Conservation (phyloP, 2,797 vertebrate genomes). For the Prunella strophiata region DNA sequence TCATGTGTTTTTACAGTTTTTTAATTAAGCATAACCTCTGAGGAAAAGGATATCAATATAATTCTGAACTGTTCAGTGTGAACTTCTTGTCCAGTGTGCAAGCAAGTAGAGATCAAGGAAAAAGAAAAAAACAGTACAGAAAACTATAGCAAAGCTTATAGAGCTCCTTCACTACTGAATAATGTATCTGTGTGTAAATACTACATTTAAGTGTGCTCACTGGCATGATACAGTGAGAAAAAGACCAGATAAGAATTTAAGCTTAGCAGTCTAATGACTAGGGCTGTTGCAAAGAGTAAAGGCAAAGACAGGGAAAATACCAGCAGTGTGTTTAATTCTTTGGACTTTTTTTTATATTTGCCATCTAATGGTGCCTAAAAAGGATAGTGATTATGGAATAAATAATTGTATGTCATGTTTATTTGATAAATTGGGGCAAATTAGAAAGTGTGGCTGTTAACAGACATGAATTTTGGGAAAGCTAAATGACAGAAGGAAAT, state of each 20-base stretch:
- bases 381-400: neutral
- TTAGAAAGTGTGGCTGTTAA: neutral
- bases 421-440: neutral
- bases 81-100: neutral
- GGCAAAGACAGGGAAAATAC: neutral
- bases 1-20: neutral
- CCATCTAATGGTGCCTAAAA: neutral
- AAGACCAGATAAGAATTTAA: slow-evolving; percentile 5
- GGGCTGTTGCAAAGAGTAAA: neutral
- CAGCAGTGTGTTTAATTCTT: neutral
- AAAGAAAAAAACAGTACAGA: neutral
- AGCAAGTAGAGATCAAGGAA: neutral
- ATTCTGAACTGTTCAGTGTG: neutral
- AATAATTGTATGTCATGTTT: neutral
- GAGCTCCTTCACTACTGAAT: neutral
- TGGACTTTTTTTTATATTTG: neutral
- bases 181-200: neutral
- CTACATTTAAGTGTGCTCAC: neutral
- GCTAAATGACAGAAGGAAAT: neutral
- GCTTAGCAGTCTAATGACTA: neutral
- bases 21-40: neutral
- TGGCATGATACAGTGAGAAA: neutral
- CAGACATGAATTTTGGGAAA: neutral
- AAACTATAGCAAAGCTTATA: neutral
- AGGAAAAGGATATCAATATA: neutral